Evolutionary conservation across 2,888 invertebrate genomes (phyloP).

Genomic region (Drosophila borealis): DNA sequence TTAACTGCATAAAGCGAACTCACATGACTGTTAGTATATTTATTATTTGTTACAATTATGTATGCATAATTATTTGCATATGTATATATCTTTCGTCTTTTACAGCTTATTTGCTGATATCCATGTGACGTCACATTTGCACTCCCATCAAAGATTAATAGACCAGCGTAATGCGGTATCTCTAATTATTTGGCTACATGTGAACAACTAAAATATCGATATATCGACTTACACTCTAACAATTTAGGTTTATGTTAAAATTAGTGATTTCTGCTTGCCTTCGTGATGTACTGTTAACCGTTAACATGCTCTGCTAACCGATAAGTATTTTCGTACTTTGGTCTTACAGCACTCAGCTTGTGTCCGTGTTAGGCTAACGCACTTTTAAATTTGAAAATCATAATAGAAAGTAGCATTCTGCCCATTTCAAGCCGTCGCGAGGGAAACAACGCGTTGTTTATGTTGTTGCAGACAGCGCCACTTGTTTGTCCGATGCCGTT

Average conservation of each 20-base stretch:
- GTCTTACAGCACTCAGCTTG: slow-evolving; percentile 28
- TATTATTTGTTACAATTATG: background rate
- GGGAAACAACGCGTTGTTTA: slow-evolving; percentile 1
- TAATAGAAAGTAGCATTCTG: slow-evolving; percentile 23
- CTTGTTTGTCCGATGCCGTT: slow-evolving; percentile 52
- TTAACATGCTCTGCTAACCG: slow-evolving; percentile 4
- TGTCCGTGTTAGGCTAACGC: background rate
- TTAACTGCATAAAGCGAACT: background rate
- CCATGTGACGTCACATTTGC: background rate
- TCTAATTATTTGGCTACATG: background rate
- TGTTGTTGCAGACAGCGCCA: slow-evolving; percentile 55
- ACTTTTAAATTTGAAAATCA: slow-evolving; percentile 22
- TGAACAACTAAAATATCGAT: background rate
- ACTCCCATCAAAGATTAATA: background rate
- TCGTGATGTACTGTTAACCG: background rate
- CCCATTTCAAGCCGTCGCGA: slow-evolving; percentile 23
- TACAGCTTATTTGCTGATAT: background rate
- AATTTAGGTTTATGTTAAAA: background rate
- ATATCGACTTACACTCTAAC: background rate
- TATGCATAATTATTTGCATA: background rate
- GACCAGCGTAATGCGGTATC: background rate
- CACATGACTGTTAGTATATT: background rate
- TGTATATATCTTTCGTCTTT: no score
- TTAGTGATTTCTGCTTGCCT: background rate
- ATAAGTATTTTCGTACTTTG: background rate